These are phyloP conservation scores for Symphodus melops DNA, from an alignment of 2,113 vertebrate species.

Conservation along the genomic window DNA sequence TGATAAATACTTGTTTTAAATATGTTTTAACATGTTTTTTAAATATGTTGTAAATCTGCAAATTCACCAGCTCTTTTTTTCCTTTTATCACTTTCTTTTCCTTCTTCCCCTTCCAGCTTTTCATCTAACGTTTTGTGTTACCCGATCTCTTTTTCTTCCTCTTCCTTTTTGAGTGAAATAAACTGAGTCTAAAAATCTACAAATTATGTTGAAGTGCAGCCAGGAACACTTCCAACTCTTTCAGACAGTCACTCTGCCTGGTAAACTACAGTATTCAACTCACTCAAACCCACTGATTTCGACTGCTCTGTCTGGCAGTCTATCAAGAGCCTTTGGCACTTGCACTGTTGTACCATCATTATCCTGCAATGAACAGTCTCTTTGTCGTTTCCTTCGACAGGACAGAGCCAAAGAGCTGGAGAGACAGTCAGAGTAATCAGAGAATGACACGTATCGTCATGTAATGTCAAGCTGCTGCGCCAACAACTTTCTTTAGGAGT, in stretches of 20 bases:
- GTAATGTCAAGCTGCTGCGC: conserved; percentile 46
- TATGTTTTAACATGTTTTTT: conserved; percentile 8
- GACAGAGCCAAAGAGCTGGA: conserved; percentile 45
- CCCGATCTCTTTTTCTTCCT: conserved; percentile 20
- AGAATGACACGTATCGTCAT: conserved; percentile 32
- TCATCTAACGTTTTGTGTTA: conserved; percentile 27
- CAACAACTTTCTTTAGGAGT: conserved; percentile 40
- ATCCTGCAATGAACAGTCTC: conserved; percentile 66
- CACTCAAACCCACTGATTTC: conserved; percentile 26
- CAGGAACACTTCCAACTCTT: conserved; percentile 63
- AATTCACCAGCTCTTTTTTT: conserved; percentile 20
- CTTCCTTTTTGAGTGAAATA: conserved; percentile 22
- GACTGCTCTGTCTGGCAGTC: conserved; percentile 58
- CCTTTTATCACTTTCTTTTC: neutral
- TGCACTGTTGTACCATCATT: conserved; percentile 49
- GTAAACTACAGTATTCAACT: conserved; percentile 51
- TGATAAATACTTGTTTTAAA: conserved; percentile 1
- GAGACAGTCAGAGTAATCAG: conserved; percentile 11
- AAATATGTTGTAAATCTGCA: neutral
- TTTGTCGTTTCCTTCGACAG: conserved; percentile 45
- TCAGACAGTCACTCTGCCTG: conserved; percentile 49
- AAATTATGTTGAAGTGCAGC: conserved; percentile 70
- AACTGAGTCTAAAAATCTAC: conserved; percentile 66
- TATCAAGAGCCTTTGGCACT: conserved; percentile 62
- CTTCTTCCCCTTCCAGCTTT: neutral